Conservation (phyloP, 2,888 invertebrate genomes). For the Mactromeris polynyma region DNA sequence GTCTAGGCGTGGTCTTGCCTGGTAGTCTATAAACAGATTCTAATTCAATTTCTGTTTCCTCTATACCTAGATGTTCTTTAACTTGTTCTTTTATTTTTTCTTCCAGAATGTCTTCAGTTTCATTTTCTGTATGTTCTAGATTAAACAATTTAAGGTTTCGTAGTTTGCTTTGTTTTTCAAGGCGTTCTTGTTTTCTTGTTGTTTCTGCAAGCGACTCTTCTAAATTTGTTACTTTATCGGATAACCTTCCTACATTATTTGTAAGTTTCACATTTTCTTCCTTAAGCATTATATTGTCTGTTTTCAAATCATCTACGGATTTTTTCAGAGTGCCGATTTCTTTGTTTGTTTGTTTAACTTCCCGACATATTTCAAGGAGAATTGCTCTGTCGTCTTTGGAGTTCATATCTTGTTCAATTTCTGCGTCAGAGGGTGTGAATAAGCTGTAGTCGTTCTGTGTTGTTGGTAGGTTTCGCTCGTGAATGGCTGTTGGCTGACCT, state of each 20-base stretch:
- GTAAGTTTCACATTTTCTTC: background rate
- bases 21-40: conserved; percentile 12
- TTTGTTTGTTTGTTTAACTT: background rate
- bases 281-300: conserved; percentile 11
- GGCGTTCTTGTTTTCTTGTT: background rate
- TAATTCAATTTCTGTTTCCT: background rate
- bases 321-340: conserved; percentile 11
- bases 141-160: conserved; percentile 30
- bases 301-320: background rate
- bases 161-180: conserved; percentile 14
- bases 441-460: too few relatives aligned
- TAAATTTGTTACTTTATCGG: too few relatives aligned
- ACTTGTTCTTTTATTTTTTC: background rate
- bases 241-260: background rate
- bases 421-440: too few relatives aligned
- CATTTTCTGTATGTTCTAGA: background rate
- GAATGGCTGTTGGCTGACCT: too few relatives aligned
- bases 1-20: conserved; percentile 10
- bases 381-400: too few relatives aligned
- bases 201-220: background rate
- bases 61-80: background rate
- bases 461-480: too few relatives aligned
- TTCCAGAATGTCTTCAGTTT: background rate
- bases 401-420: too few relatives aligned
- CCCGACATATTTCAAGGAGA: too few relatives aligned